Percentiles rank a stretch among this genome's conserved stretches.
phyloP scores from a whole-genome alignment of 2,797 vertebrate genomes.

The Catamblyrhynchus diadema region DNA sequence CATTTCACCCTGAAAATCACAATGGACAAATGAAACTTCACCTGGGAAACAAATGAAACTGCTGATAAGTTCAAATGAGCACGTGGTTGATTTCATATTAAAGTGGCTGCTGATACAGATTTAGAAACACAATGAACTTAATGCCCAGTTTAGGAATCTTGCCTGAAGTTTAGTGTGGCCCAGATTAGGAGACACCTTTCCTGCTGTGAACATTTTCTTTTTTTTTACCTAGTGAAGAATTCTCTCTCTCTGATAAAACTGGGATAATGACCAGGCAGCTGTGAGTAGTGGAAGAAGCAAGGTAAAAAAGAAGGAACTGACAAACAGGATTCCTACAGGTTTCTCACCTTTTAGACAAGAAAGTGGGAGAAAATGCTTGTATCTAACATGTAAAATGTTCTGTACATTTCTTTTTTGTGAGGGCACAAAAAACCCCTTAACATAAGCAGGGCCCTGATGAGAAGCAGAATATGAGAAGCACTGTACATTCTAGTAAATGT shows the following conservation, averaged over 20 bases:
- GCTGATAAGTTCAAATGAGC: not conserved
- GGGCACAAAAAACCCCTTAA: not conserved
- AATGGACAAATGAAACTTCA: slow-evolving; percentile 6
- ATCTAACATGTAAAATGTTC: not conserved
- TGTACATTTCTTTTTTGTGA: not conserved
- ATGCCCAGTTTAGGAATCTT: not conserved
- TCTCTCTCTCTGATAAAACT: not conserved
- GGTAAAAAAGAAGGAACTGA: not conserved
- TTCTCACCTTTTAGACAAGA: not conserved
- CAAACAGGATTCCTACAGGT: fast-evolving
- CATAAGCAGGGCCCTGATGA: not conserved
- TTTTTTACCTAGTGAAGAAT: not conserved
- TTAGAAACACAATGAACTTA: not conserved
- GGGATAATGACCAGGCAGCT: not conserved
- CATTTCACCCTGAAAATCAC: not conserved
- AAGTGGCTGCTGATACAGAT: not conserved
- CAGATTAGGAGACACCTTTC: not conserved
- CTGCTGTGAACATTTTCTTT: not conserved
- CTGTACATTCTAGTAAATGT: not conserved
- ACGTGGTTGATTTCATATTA: fast-evolving
- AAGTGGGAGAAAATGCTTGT: not conserved
- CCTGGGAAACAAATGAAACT: not conserved
- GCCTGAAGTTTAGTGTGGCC: not conserved
- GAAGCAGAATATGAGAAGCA: not conserved
- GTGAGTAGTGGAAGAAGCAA: not conserved